Percentiles rank a stretch among this genome's conserved stretches.
Conservation (phyloP, 2,797 vertebrate species). For the Apodemus agrarius region DNA sequence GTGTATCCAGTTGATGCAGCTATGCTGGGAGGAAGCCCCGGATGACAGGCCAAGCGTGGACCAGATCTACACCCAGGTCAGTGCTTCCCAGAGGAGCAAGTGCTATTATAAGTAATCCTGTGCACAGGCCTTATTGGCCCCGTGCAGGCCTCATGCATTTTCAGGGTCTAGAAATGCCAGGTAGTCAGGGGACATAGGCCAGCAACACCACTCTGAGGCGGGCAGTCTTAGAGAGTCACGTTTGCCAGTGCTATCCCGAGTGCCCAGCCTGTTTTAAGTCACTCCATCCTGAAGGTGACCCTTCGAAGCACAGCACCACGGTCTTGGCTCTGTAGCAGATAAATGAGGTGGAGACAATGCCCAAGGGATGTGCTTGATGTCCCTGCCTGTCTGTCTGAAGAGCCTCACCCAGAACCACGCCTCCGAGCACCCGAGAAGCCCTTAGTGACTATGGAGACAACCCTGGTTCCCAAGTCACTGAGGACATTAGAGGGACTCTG, state of each 20-base stretch:
- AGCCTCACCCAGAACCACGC: rapidly evolving
- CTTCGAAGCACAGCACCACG: background rate
- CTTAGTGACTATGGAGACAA: background rate
- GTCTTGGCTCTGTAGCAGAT: background rate
- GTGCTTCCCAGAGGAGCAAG: background rate
- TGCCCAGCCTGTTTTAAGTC: background rate
- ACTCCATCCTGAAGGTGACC: background rate
- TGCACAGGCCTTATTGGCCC: background rate
- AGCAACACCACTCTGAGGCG: background rate
- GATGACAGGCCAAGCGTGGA: constrained; percentile 92
- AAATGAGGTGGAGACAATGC: background rate
- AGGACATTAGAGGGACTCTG: background rate
- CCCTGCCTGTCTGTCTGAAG: background rate
- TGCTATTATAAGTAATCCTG: background rate
- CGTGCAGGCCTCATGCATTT: rapidly evolving
- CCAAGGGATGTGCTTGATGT: background rate
- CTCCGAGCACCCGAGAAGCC: background rate
- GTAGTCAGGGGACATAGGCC: background rate
- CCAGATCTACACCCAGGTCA: constrained; percentile 92
- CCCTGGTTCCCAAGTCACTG: background rate
- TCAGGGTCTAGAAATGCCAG: background rate
- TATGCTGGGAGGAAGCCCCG: constrained; percentile 93
- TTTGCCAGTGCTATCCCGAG: background rate
- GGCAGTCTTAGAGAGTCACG: background rate
- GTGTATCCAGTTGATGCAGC: constrained; percentile 94